Evolutionary conservation across 2,113 vertebrate genomes (phyloP), one percentile per base, ranked within the genome.

Genomic region (Dromiciops gliroides): DNA sequence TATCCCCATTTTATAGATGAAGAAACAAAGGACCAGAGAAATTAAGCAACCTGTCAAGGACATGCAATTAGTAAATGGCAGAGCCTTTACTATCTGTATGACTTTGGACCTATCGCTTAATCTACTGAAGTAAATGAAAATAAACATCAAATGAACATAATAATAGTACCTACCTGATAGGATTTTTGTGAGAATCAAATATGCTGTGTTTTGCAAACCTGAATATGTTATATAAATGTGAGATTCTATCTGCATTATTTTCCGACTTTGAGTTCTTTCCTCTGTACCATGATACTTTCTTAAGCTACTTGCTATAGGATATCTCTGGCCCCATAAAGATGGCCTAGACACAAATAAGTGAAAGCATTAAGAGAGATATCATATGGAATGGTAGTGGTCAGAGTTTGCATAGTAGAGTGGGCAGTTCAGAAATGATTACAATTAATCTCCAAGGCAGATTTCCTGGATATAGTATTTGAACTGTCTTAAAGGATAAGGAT

Each of bases 1-100:
- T 26, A 47, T 1, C 25, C 6, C n/a, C 28, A 31, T 51, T 96
- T 93, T 89, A 91, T 0, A 93, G 89, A 93, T 1, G 96, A 96
- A 92, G 95, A 96, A 0, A 93, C 3, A 0, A 22, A 94, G 19
- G 16, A 44, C 3, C 67, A 44, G 31, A 67, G 16, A 67, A 67
- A 67, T 75, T 48, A 90, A 51, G 0, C 19, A 48, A 93, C n/a
- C 90, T 88, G 26, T 31, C 50, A 88, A 97, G 11, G 53, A 19
- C 90, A 67, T 47, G 90, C 19, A 96, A 44, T 48, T 50, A 67
- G 10, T 47, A 31, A 48, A 93, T 94, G 0, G 37, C 92, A 90
- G 50, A 91, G 75, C 3, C 47, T 47, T 24, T 83, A 44, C 67
- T 44, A 83, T 19, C 67, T 75, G 37, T 37, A 75, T 19, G 31